A percentile compares a stretch with the other conserved stretches of the same genome.
Conservation (phyloP, 1,140 invertebrate species). For the Antheraea pernyi region DNA sequence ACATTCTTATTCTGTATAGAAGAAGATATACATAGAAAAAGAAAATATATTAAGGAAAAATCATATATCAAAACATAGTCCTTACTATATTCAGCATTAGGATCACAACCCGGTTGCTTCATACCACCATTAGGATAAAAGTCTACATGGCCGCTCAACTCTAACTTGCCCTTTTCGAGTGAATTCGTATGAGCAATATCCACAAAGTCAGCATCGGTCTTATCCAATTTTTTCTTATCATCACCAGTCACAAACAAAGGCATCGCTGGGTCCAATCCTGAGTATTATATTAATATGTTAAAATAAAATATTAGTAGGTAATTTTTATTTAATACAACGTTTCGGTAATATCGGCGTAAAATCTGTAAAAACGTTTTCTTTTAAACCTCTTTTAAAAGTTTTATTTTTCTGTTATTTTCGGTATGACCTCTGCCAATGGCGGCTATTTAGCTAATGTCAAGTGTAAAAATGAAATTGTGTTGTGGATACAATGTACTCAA, state of each 20-base stretch:
- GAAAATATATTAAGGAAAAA: too few relatives aligned
- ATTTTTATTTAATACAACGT: neutral
- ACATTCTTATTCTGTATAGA: too few relatives aligned
- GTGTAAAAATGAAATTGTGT: too few relatives aligned
- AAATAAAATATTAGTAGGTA: neutral
- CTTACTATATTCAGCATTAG: constrained; percentile 52
- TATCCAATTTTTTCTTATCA: constrained; percentile 76
- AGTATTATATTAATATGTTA: constrained; percentile 9
- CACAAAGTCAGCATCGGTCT: constrained; percentile 81
- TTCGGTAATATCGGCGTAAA: too few relatives aligned
- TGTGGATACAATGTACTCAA: too few relatives aligned
- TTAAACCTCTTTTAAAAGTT: too few relatives aligned
- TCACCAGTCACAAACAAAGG: constrained; percentile 78
- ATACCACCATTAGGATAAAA: constrained; percentile 83
- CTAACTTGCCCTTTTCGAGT: constrained; percentile 77
- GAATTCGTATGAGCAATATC: constrained; percentile 85
- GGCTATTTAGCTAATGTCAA: too few relatives aligned
- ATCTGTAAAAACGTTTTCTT: too few relatives aligned
- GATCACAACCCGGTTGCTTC: constrained; percentile 82
- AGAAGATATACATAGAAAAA: too few relatives aligned
- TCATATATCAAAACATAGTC: neutral
- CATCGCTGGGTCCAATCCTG: constrained; percentile 82
- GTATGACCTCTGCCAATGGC: too few relatives aligned
- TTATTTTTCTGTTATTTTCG: too few relatives aligned
- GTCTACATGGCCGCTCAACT: constrained; percentile 80